Conservation (phyloP, 2,113 vertebrate species). For the Penelope pileata region DNA sequence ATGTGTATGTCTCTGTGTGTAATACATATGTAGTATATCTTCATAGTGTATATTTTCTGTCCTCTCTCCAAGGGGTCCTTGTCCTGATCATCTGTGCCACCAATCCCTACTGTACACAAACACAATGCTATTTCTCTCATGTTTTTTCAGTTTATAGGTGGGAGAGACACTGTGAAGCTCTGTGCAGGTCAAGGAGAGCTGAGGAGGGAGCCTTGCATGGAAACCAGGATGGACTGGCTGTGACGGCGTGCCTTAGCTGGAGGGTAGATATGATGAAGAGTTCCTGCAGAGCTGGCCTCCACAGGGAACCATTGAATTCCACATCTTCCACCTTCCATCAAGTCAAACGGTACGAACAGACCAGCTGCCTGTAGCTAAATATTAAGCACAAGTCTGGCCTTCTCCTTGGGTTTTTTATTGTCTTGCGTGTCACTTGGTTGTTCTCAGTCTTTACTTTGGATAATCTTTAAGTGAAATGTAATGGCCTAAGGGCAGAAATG, state of each 20-base stretch:
- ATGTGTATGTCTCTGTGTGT: not conserved
- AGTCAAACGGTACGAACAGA: slow-evolving; percentile 76
- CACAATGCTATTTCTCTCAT: not conserved
- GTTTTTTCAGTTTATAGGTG: slow-evolving; percentile 44
- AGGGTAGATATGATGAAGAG: slow-evolving; percentile 76
- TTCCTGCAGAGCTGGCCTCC: slow-evolving; percentile 82
- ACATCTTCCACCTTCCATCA: slow-evolving; percentile 71
- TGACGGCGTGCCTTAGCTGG: slow-evolving; percentile 74
- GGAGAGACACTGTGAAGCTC: slow-evolving; percentile 19
- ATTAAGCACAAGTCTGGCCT: rapidly evolving
- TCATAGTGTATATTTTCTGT: not conserved
- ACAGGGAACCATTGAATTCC: slow-evolving; percentile 78
- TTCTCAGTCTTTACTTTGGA: not conserved
- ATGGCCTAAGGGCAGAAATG: not conserved
- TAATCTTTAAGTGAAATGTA: not conserved
- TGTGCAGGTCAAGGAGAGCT: not conserved
- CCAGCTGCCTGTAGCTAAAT: rapidly evolving
- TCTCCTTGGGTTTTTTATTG: not conserved
- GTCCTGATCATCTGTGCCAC: not conserved
- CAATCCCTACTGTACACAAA: rapidly evolving
- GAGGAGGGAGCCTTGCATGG: not conserved
- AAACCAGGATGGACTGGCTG: slow-evolving; percentile 70
- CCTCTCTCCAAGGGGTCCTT: not conserved
- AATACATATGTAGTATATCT: not conserved
- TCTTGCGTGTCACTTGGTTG: not conserved